Evolutionary conservation across 2,888 invertebrate species (phyloP), one percentile per base, ranked within the genome.

Genomic region (Apomyelois bistriatella): DNA sequence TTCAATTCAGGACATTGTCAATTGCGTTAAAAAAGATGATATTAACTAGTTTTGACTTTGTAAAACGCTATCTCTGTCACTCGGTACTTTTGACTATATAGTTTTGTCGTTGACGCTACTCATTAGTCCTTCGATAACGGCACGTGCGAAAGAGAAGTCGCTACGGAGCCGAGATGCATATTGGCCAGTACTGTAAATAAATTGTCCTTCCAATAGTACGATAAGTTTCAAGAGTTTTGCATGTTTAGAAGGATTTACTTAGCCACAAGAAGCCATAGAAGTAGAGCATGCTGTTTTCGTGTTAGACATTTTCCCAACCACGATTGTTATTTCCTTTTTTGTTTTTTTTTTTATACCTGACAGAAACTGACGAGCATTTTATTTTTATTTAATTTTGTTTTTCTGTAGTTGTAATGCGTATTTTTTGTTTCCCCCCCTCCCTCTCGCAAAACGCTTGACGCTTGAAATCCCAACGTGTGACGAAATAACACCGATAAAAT

Each of bases 251-350:
- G 9, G 56, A 52, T 58, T 57, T 55, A 61, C 53, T 58, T 57
- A 61, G 41, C 58, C 62, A 65, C 60, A 60, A 70, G 70, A 77
- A 87, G 89, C 90, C 90, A 90, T 89, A 90, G 90, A 82, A 57
- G 82, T 87, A 85, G 79, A 79, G 86, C 85, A 86, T 85, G 89
- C 73, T 61, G 64, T 70, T 65, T 68, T 75, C 72, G 75, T 84
- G 87, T 90, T 89, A 90, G 87, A 88, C 90, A 90, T 90, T 90
- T 90, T 90, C 87, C 90, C 90, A 89, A 88, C 90, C 90, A 90
- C 87, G 65, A 72, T 62, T 57, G 53, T 60, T 60, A 65, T 71
- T 55, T 54, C 48, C 50, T 54, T 42, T 62, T 61, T 58, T 56
- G n/a, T n/a, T 62, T 48, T 32, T 10, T 3, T n/a, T 52, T 48